phyloP scores from a whole-genome alignment of 2,113 vertebrate genomes.

The Percopsis transmontana region DNA sequence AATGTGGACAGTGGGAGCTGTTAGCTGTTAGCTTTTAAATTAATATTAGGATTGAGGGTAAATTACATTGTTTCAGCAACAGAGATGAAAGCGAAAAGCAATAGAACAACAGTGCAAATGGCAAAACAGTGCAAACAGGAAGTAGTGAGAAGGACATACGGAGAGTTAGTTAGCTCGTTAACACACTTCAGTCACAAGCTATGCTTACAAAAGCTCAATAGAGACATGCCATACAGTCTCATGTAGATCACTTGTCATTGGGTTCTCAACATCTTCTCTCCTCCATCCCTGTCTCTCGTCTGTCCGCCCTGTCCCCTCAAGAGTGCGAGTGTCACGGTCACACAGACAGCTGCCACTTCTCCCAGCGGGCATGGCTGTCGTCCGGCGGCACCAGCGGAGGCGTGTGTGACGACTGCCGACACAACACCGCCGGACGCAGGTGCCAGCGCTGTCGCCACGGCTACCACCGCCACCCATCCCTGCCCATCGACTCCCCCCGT shows the following conservation, averaged over 20 bases:
- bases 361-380: constrained; percentile 79
- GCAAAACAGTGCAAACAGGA: too few species aligned
- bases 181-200: too few species aligned
- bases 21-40: too few species aligned
- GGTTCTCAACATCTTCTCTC: neutral
- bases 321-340: constrained; percentile 88
- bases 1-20: neutral
- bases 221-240: neutral
- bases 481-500: constrained; percentile 75
- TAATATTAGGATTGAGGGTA: too few species aligned
- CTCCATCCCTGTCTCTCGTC: neutral
- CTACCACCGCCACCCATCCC: constrained; percentile 75
- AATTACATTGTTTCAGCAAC: too few species aligned
- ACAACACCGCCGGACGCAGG: constrained; percentile 83
- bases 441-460: constrained; percentile 86
- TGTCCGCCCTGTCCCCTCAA: constrained; percentile 38
- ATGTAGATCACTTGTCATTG: neutral
- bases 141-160: too few species aligned
- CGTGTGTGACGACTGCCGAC: constrained; percentile 82
- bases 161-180: too few species aligned
- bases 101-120: too few species aligned
- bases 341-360: constrained; percentile 85
- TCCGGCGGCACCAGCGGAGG: constrained; percentile 81
- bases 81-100: too few species aligned
- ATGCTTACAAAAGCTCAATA: neutral